phyloP scores from a whole-genome alignment of 1,140 invertebrate species.

The Bombus affinis region DNA sequence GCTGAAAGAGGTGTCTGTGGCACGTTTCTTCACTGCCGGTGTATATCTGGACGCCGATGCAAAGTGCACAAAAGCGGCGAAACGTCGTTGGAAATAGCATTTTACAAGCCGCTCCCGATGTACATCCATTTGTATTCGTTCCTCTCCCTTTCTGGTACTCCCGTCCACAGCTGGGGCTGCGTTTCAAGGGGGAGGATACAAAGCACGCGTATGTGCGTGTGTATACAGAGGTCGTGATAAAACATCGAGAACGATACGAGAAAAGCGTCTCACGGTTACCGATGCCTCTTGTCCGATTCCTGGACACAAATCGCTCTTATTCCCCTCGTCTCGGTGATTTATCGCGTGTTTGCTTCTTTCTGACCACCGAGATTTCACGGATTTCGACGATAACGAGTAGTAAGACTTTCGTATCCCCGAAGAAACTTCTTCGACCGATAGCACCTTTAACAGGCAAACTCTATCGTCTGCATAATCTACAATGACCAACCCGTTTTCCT shows the following conservation, averaged over 20 bases:
- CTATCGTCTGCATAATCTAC: not conserved
- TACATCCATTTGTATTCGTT: conserved; percentile 53
- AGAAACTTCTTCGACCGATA: not conserved
- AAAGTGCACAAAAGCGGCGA: conserved; percentile 50
- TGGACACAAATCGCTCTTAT: conserved; percentile 28
- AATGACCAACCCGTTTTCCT: not conserved
- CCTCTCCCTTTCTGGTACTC: not conserved
- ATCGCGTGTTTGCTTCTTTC: not conserved
- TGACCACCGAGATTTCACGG: not conserved
- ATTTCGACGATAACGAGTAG: not conserved
- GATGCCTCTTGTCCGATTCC: not conserved
- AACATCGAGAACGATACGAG: conserved; percentile 36
- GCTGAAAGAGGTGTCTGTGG: conserved; percentile 66
- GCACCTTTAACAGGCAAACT: not conserved
- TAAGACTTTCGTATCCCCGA: not conserved
- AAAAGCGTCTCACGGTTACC: conserved; percentile 22
- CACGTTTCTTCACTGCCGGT: conserved; percentile 49
- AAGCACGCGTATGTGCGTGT: not conserved
- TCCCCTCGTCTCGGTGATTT: conserved; percentile 19
- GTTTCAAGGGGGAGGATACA: not conserved
- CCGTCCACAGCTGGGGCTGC: not conserved
- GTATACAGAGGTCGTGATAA: not conserved
- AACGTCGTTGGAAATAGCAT: conserved; percentile 46
- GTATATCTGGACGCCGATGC: conserved; percentile 39
- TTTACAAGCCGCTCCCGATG: conserved; percentile 47